Evolutionary conservation across 2,797 vertebrate genomes (phyloP).

Genomic region (Pteronotus mesoamericanus): DNA sequence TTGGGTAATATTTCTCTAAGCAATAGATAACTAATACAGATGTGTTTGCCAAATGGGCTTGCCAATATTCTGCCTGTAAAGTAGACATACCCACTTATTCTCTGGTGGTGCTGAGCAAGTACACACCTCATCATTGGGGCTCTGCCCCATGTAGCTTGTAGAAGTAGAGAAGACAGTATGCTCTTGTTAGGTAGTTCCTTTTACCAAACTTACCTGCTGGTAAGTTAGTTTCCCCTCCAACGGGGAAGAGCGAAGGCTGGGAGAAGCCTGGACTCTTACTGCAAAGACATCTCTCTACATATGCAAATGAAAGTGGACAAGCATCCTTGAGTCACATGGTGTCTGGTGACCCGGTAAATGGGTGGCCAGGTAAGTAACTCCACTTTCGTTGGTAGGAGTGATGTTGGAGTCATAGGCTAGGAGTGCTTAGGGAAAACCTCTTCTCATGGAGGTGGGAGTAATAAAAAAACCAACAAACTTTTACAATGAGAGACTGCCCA

Average conservation of each 20-base stretch:
- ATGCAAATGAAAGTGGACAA: neutral
- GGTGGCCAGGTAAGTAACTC: neutral
- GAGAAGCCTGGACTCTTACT: neutral
- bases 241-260: neutral
- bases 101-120: neutral
- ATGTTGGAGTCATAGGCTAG: neutral
- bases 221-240: neutral
- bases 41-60: neutral
- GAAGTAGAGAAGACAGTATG: neutral
- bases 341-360: neutral
- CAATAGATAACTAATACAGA: neutral
- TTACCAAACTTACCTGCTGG: neutral
- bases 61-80: neutral
- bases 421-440: neutral
- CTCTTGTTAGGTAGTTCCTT: neutral
- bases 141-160: neutral
- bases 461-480: neutral
- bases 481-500: neutral
- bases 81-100: neutral
- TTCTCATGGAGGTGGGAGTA: neutral
- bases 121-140: neutral
- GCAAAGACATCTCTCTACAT: neutral
- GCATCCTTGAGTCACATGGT: neutral
- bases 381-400: neutral
- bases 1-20: neutral